Conservation (phyloP, 2,113 vertebrate genomes). For the Leuciscus idus region DNA sequence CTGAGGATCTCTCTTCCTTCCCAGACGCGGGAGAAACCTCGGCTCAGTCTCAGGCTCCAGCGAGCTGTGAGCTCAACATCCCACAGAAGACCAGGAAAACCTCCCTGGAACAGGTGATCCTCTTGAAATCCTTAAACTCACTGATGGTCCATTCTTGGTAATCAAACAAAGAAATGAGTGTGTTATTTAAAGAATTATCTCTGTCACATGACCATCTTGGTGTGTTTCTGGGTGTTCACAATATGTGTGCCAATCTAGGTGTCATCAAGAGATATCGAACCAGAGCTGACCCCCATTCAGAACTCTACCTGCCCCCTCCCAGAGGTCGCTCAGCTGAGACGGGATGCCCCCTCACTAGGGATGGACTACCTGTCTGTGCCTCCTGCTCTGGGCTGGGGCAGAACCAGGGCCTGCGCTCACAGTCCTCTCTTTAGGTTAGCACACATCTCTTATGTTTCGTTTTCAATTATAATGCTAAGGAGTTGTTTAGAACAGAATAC, state of each 20-base stretch:
- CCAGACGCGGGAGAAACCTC: constrained; percentile 65
- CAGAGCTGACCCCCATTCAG: constrained; percentile 74
- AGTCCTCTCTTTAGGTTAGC: constrained; percentile 89
- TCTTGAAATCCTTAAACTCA: not conserved
- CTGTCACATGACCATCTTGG: not conserved
- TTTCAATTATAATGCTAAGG: constrained; percentile 51
- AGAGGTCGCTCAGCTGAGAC: constrained; percentile 73
- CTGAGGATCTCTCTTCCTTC: constrained; percentile 79
- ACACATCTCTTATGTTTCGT: not conserved
- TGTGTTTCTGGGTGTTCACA: constrained; percentile 8
- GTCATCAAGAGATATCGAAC: constrained; percentile 76
- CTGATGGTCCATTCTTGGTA: not conserved
- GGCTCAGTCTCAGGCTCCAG: constrained; percentile 66
- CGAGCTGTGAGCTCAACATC: constrained; percentile 80
- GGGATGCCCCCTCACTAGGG: constrained; percentile 71
- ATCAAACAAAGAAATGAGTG: not conserved
- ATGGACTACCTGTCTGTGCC: constrained; percentile 95
- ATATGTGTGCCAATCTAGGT: constrained; percentile 60
- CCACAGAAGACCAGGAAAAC: constrained; percentile 91
- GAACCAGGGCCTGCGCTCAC: constrained; percentile 85
- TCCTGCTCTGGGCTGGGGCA: constrained; percentile 86
- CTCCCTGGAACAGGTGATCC: constrained; percentile 83
- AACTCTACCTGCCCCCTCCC: constrained; percentile 64
- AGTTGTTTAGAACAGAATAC: not conserved
- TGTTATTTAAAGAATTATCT: not conserved